phyloP scores from a whole-genome alignment of 2,113 vertebrate species.

The Lamprotornis superbus region DNA sequence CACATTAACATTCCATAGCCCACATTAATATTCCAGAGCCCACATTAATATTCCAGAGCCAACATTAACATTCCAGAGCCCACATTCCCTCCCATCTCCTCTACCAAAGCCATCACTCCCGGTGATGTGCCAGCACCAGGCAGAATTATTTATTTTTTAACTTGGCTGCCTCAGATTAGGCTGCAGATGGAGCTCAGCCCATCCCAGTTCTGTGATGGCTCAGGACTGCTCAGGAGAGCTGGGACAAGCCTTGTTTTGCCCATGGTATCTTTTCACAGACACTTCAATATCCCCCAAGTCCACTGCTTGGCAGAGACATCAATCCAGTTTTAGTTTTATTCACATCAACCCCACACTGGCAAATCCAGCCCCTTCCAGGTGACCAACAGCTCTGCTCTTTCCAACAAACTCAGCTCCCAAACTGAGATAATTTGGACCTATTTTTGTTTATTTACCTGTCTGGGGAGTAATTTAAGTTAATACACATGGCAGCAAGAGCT shows the following conservation, averaged over 20 bases:
- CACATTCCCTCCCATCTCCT: background rate
- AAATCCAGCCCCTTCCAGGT: background rate
- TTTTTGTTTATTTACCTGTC: background rate
- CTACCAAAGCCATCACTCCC: background rate
- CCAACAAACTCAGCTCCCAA: accelerated
- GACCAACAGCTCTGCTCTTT: background rate
- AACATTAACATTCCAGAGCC: background rate
- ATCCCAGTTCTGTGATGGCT: background rate
- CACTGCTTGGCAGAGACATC: background rate
- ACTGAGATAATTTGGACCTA: background rate
- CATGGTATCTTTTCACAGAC: background rate
- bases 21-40: background rate
- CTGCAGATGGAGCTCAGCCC: background rate
- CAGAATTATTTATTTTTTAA: background rate
- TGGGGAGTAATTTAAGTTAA: background rate
- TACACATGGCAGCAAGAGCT: accelerated
- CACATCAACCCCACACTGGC: no score
- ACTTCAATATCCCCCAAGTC: background rate
- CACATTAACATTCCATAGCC: background rate
- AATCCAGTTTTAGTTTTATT: accelerated
- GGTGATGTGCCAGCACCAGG: background rate
- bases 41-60: background rate
- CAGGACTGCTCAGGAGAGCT: background rate
- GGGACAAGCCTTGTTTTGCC: background rate
- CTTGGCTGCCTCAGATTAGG: background rate